Percentiles rank a stretch among this genome's conserved stretches.
Conservation (phyloP, 2,888 invertebrate species). For the Papilio gigon region DNA sequence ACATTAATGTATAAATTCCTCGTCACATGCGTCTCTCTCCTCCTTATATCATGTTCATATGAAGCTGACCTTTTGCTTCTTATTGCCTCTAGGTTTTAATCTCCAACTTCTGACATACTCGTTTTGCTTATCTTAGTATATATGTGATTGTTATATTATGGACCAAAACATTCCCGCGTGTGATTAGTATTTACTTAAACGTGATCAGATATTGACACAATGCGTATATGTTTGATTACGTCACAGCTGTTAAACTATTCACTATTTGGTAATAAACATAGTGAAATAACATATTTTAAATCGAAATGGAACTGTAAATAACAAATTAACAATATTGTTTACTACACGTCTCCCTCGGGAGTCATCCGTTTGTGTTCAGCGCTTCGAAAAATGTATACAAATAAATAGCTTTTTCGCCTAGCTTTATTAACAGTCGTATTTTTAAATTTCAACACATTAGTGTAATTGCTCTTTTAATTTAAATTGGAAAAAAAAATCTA, state of each 20-base stretch:
- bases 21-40: no score
- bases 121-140: no score
- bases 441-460: not conserved
- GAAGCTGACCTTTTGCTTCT: no score
- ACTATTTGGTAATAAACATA: not conserved
- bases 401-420: constrained; percentile 19
- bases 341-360: constrained; percentile 24
- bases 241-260: not conserved
- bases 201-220: not conserved
- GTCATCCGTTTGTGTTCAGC: constrained; percentile 24
- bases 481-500: not conserved
- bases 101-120: no score
- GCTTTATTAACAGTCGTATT: not conserved
- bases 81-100: no score
- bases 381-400: constrained; percentile 28
- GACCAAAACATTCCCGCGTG: no score
- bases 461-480: not conserved
- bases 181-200: no score
- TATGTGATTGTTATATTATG: no score
- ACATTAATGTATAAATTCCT: no score
- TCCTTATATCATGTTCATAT: no score
- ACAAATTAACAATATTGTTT: constrained; percentile 33
- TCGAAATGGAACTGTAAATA: constrained; percentile 21
- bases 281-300: not conserved
- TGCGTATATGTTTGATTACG: no score